Base-by-base conservation (phyloP, 2,797 vertebrate species). In the Myotis findleyi region DNA sequence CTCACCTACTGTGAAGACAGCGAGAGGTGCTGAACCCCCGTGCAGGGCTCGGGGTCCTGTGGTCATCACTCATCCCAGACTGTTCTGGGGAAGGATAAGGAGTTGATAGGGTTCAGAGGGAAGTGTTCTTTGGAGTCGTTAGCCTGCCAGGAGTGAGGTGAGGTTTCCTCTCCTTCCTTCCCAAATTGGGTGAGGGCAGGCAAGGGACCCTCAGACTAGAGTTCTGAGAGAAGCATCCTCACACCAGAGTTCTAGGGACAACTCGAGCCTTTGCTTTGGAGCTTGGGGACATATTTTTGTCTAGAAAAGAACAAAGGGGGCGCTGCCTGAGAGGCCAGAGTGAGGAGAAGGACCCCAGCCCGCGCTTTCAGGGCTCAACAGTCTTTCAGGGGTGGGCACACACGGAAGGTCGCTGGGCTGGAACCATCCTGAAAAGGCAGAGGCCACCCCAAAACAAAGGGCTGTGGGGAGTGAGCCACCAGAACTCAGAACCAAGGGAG, bases 271-370 rank as follows among this genome's bases (percentile, higher is more conserved):
- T 30, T 5, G 30, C 59, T 83, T 73, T 33, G 66, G 90, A 73
- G 57, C 66, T 14, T 53, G 68, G 64, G 38, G 71, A 41, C 1
- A 25, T n/a, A 9, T 11, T 64, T 73, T 47, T 9, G 4, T 62
- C 53, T 49, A 53, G 94, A 76, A 55, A 89, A 85, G 38, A 71
- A 47, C 73, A 64, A 80, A 62, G 79, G 49, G 23, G 38, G 21
- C 0, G 0, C 20, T 27, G 81, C 5, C 66, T 21, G 44, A 72
- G 44, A 36, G 33, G 57, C 76, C 72, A 5, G 68, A 30, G 66
- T 33, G 47, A 57, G 51, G 30, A 49, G 69, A 57, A 17, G 41
- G 53, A 12, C 23, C n/a, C n/a, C 0, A 79, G 82, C 83, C 41
- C 1, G 23, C 6, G 20, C 6, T 25, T 4, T 49, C 18, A 2